These are phyloP conservation scores for Drosophila miranda DNA, from an alignment of 1,140 invertebrate species.

Conservation along the genomic window DNA sequence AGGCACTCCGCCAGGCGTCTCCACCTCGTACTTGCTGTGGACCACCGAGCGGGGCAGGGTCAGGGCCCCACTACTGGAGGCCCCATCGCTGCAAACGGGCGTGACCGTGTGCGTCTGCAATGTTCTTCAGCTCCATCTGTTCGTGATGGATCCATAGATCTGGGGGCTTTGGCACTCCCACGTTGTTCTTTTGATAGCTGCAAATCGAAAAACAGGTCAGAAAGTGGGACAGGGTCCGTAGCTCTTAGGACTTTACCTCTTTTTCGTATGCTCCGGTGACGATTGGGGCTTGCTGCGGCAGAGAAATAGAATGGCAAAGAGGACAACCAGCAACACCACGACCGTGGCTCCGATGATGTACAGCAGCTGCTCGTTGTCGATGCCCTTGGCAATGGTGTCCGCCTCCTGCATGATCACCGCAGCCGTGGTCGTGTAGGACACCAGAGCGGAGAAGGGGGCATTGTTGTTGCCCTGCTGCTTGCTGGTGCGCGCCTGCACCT, in stretches of 20 bases:
- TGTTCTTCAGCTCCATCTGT: constrained; percentile 96
- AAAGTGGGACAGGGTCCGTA: background rate
- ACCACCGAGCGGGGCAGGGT: constrained; percentile 87
- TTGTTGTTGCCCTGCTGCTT: constrained; percentile 85
- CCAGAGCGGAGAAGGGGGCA: constrained; percentile 91
- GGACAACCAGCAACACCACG: constrained; percentile 87
- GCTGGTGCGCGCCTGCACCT: constrained; percentile 94
- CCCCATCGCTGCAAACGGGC: constrained; percentile 85
- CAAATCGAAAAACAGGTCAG: background rate
- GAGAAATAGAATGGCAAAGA: constrained; percentile 88
- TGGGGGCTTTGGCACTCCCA: constrained; percentile 92
- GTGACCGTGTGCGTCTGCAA: constrained; percentile 85
- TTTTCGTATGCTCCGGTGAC: constrained; percentile 84
- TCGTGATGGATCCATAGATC: constrained; percentile 99
- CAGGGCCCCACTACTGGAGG: constrained; percentile 85
- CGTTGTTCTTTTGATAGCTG: constrained; percentile 85
- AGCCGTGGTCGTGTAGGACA: constrained; percentile 89
- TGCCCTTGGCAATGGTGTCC: constrained; percentile 69
- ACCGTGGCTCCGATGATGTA: constrained; percentile 89
- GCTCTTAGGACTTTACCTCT: constrained; percentile 69
- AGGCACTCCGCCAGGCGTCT: constrained; percentile 58
- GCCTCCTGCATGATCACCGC: constrained; percentile 69
- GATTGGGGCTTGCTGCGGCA: constrained; percentile 85
- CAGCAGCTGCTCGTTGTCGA: constrained; percentile 84
- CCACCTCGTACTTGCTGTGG: constrained; percentile 87